Evolutionary conservation across 30 jellyfish, hydroid and myxozoan species (phyloP), one percentile per base, ranked within the genome.

Genomic region (Aurelia sp.): DNA sequence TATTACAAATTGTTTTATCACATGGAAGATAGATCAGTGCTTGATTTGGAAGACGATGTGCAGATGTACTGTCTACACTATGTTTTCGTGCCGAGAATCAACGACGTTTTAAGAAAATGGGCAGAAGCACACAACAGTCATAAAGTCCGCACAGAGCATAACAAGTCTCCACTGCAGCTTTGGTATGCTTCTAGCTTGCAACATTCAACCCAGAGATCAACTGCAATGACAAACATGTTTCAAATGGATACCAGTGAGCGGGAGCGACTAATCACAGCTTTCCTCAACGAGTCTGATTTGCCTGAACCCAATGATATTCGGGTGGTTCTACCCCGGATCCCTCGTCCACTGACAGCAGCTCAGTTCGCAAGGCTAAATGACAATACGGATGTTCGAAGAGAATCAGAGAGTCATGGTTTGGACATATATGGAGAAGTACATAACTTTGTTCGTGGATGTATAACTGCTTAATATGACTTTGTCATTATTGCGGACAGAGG

Each of bases 151-250:
- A 59, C 88, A 3, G 88, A 77, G 63, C 78, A 62, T 30, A 16
- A 77, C 79, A 77, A 19, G 82, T 35, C 88, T 41, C 88, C 88
- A 55, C 17, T 59, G 79, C 88, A 77, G 64, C 19, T 77, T 16
- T 77, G 88, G 88, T 40, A 19, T 41, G 19, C 88, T 21, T 27
- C 82, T 57, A 77, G 64, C 60, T 27, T 77, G 21, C 59, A 27
- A 60, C 11, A 21, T 62, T 22, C 83, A n/a, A 51, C 57, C 60
- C 59, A 77, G 17, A 73, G 15, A n/a, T 20, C 35, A 15, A 77
- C 88, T 2, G 88, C 88, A 8, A 77, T 77, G 88, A 59, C 59
- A 15, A 77, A 77, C 23, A 21, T 73, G 53, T 51, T 73, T 50
- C 85, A 59, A 17, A 60, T 60, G 23, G 18, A 73, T 51, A 57